These are phyloP conservation scores for Nineta flava DNA, from an alignment of 2,888 invertebrate genomes.

Conservation along the genomic window DNA sequence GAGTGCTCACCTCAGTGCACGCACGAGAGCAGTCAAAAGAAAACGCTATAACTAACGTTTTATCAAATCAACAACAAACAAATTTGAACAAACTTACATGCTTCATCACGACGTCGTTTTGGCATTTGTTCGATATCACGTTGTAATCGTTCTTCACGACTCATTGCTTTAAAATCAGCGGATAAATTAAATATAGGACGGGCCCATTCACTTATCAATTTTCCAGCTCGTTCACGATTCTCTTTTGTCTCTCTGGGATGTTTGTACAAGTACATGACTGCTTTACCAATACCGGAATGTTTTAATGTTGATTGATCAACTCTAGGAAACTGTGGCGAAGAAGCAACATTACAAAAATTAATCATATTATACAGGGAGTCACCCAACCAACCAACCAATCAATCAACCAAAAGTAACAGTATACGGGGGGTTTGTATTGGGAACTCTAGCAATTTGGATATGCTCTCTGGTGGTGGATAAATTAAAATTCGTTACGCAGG, in stretches of 20 bases:
- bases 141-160: conserved; percentile 85
- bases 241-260: conserved; percentile 93
- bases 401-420: too few species aligned
- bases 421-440: too few species aligned
- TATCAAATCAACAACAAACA: too few species aligned
- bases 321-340: conserved; percentile 72
- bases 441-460: too few species aligned
- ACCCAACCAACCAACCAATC: too few species aligned
- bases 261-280: conserved; percentile 98
- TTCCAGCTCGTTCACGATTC: conserved; percentile 80
- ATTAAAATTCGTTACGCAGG: too few species aligned
- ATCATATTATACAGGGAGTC: too few species aligned
- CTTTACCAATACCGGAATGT: conserved; percentile 95
- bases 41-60: too few species aligned
- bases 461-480: too few species aligned
- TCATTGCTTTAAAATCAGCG: conserved; percentile 80
- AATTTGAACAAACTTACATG: not conserved
- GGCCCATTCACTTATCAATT: conserved; percentile 94
- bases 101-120: conserved; percentile 23
- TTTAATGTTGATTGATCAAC: conserved; percentile 81
- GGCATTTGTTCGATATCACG: conserved; percentile 80
- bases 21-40: too few species aligned
- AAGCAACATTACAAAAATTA: too few species aligned
- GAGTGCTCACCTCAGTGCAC: too few species aligned
- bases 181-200: conserved; percentile 94